These are phyloP conservation scores for Megalops cyprinoides DNA, from an alignment of 2,797 vertebrate genomes.

Conservation along the genomic window DNA sequence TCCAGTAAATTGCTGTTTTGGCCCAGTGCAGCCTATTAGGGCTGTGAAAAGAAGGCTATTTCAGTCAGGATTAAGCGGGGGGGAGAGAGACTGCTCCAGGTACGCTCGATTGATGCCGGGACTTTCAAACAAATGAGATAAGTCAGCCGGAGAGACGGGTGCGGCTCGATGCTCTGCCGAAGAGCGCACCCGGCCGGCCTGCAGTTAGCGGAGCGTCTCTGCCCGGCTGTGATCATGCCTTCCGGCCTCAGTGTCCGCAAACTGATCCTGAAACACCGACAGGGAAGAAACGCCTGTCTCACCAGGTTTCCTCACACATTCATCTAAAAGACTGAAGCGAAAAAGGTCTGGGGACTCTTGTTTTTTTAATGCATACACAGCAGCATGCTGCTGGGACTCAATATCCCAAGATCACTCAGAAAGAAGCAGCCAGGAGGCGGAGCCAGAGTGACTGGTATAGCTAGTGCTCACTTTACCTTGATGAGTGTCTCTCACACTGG, in stretches of 20 bases:
- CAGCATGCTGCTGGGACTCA: background rate
- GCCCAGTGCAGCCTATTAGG: background rate
- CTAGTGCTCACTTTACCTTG: background rate
- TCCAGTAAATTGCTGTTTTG: background rate
- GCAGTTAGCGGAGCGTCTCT: no score
- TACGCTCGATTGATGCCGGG: background rate
- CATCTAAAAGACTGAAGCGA: no score
- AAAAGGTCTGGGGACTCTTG: background rate
- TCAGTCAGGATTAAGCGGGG: background rate
- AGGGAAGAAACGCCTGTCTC: no score
- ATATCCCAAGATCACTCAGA: background rate
- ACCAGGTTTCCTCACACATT: no score
- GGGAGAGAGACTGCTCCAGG: background rate
- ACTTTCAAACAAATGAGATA: background rate
- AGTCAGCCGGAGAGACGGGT: background rate
- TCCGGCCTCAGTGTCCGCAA: no score
- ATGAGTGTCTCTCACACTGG: background rate
- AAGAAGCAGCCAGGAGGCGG: background rate
- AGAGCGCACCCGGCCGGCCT: background rate
- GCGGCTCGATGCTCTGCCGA: background rate
- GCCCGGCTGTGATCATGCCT: no score
- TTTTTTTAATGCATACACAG: background rate
- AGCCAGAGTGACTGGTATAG: background rate
- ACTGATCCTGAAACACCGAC: no score
- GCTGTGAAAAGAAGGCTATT: no score